These are phyloP conservation scores for Scalopus aquaticus DNA, from an alignment of 2,113 vertebrate species.

Conservation along the genomic window DNA sequence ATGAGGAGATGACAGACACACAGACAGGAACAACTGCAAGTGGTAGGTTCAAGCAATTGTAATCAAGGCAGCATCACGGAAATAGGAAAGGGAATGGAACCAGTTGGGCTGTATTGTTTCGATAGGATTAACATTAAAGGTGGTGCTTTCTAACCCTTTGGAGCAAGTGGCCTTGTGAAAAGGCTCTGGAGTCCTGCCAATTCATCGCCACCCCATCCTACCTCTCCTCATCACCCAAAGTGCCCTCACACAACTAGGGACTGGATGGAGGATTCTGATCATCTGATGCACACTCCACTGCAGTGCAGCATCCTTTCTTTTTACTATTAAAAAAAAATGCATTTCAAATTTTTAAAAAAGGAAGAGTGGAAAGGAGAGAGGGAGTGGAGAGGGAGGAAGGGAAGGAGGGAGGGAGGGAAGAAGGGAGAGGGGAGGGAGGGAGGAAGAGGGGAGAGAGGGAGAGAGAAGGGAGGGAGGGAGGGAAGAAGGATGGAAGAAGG, in stretches of 20 bases:
- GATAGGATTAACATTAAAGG: neutral
- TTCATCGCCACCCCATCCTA: too few relatives aligned
- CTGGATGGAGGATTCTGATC: neutral
- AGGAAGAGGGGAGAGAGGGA: rapidly evolving
- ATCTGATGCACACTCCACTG: neutral
- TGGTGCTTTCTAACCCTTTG: neutral
- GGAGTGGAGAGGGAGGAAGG: too few relatives aligned
- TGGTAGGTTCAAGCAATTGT: neutral
- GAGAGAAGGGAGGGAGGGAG: neutral
- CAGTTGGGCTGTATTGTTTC: neutral
- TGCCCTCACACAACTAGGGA: rapidly evolving
- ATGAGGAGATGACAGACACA: neutral
- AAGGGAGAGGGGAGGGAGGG: neutral
- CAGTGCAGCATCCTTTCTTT: neutral
- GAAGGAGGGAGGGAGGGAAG: neutral
- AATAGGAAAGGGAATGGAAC: neutral
- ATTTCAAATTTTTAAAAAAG: neutral
- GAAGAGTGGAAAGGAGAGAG: too few relatives aligned
- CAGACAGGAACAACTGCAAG: neutral
- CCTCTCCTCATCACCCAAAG: neutral
- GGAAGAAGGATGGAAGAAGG: neutral
- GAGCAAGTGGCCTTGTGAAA: neutral
- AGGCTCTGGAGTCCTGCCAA: neutral
- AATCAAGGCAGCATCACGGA: neutral
- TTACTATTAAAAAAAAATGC: neutral